Conservation (phyloP, 2,113 vertebrate genomes). For the Raja brachyura region DNA sequence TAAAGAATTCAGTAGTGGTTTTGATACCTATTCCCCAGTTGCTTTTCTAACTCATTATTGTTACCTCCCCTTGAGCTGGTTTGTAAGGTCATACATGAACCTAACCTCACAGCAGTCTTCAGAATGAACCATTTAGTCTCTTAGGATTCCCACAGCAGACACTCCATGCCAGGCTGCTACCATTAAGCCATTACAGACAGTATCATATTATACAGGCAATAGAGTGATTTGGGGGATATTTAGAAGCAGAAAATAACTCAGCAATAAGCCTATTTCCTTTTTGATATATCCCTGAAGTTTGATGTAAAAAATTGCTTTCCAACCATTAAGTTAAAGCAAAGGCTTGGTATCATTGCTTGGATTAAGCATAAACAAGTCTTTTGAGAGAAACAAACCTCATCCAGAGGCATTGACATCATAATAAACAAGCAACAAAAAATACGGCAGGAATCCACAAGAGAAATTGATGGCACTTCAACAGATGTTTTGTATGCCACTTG, state of each 20-base stretch:
- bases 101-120: neutral
- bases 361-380: constrained; percentile 19
- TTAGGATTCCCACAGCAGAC: neutral
- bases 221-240: neutral
- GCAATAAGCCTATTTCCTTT: neutral
- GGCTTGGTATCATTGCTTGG: constrained; percentile 8
- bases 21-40: constrained; percentile 27
- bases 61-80: constrained; percentile 28
- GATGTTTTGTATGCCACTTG: neutral
- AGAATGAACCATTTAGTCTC: neutral
- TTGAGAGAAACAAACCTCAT: neutral
- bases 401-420: neutral
- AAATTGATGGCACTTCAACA: neutral
- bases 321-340: neutral
- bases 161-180: neutral
- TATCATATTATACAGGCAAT: neutral
- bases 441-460: neutral
- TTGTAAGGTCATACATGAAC: constrained; percentile 21
- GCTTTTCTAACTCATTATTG: constrained; percentile 24
- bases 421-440: constrained; percentile 4
- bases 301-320: neutral
- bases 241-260: neutral
- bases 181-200: neutral
- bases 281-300: neutral
- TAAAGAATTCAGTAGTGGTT: constrained; percentile 36